These are phyloP conservation scores for Xiphydria camelus DNA, from an alignment of 2,888 invertebrate genomes.

Conservation along the genomic window DNA sequence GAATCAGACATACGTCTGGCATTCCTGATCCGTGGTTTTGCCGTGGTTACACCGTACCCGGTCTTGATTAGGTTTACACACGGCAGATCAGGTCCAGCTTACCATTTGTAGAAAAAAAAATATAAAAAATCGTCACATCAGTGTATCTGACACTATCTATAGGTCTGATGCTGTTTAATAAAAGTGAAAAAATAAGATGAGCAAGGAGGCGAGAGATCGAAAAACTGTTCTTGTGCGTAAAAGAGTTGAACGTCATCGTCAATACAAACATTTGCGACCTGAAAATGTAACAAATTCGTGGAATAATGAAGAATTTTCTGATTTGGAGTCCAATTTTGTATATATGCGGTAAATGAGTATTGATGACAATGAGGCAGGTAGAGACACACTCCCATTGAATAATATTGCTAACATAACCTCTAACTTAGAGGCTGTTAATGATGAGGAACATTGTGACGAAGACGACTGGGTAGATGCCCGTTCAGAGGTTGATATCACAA, in stretches of 20 bases:
- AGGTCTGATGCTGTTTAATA: no score
- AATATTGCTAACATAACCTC: neutral
- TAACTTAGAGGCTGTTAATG: neutral
- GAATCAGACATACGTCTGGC: no score
- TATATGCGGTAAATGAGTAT: neutral
- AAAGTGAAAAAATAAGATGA: neutral
- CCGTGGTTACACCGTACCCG: no score
- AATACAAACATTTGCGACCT: neutral
- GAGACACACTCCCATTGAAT: neutral
- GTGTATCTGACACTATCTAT: no score
- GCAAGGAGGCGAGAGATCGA: neutral
- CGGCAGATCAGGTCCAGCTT: no score
- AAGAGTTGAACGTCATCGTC: neutral
- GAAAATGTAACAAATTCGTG: neutral
- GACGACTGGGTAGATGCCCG: neutral
- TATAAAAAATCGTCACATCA: no score
- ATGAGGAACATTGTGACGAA: neutral
- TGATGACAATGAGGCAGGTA: neutral
- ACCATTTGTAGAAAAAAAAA: no score
- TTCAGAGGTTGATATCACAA: neutral
- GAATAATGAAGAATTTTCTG: neutral
- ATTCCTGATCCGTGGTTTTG: no score
- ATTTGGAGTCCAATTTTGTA: neutral
- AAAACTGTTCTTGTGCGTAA: neutral
- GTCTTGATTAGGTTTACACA: no score